phyloP scores from a whole-genome alignment of 1,140 invertebrate species.

The Telenomus remus region DNA sequence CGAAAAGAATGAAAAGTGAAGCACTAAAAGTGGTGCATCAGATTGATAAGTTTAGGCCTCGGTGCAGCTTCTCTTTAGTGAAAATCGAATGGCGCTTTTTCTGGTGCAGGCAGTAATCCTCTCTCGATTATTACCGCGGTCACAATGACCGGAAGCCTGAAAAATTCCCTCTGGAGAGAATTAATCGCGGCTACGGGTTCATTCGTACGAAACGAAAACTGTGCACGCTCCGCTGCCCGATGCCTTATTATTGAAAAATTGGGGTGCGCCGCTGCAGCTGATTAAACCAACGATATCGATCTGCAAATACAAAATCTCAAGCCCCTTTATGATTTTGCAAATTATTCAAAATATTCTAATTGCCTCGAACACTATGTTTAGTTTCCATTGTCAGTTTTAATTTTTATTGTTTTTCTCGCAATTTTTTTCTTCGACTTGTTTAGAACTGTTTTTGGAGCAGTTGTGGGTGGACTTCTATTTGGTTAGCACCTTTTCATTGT shows the following conservation, averaged over 20 bases:
- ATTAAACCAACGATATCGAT: conserved; percentile 55
- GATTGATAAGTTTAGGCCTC: conserved; percentile 27
- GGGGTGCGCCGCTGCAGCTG: conserved; percentile 50
- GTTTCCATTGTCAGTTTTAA: no score
- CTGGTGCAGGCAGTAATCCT: conserved; percentile 49
- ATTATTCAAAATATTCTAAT: no score
- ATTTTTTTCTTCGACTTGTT: no score
- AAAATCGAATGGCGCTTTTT: conserved; percentile 51
- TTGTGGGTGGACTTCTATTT: no score
- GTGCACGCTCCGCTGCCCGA: conserved; percentile 52
- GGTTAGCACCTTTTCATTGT: conserved; percentile 16
- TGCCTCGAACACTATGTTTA: neutral
- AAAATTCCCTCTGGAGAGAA: conserved; percentile 61
- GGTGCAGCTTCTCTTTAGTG: conserved; percentile 36
- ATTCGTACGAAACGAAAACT: conserved; percentile 61
- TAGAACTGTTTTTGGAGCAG: no score
- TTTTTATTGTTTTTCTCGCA: neutral
- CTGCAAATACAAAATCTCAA: conserved; percentile 34
- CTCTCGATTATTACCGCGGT: conserved; percentile 54
- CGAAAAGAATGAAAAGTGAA: no score
- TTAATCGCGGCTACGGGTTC: conserved; percentile 55
- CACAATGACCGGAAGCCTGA: conserved; percentile 65
- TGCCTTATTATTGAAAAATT: conserved; percentile 62
- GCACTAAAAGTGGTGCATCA: no score
- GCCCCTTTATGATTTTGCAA: no score